Conservation (phyloP, 2,113 vertebrate genomes). For the Silurus asotus region DNA sequence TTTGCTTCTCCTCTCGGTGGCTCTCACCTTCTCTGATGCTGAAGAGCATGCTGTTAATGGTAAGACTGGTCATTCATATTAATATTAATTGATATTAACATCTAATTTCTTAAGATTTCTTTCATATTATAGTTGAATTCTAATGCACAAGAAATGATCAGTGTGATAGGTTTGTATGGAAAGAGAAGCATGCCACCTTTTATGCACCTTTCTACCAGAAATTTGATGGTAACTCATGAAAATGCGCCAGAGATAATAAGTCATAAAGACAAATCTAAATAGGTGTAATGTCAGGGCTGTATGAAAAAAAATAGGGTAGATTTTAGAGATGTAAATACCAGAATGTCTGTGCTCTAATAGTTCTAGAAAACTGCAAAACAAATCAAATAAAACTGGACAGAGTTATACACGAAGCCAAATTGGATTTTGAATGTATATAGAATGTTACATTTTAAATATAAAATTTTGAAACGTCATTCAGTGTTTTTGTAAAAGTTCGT, state of each 20-base stretch:
- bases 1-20: slow-evolving; percentile 60
- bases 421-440: neutral
- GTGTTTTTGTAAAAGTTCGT: neutral
- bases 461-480: neutral
- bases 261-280: neutral
- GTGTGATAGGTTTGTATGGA: neutral
- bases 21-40: slow-evolving; percentile 60
- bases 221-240: neutral
- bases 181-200: neutral
- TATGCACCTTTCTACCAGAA: neutral
- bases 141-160: neutral
- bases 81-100: neutral
- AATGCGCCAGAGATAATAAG: neutral
- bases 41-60: slow-evolving; percentile 71
- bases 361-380: neutral
- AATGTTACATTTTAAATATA: too few species aligned
- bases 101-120: neutral
- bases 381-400: neutral
- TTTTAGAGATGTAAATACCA: neutral
- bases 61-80: slow-evolving; percentile 55
- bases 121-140: neutral
- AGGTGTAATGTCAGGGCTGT: neutral
- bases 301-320: too few species aligned
- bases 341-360: neutral
- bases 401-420: neutral